phyloP scores from a whole-genome alignment of 2,888 invertebrate genomes.

The Vannuccia rotundouncinata region DNA sequence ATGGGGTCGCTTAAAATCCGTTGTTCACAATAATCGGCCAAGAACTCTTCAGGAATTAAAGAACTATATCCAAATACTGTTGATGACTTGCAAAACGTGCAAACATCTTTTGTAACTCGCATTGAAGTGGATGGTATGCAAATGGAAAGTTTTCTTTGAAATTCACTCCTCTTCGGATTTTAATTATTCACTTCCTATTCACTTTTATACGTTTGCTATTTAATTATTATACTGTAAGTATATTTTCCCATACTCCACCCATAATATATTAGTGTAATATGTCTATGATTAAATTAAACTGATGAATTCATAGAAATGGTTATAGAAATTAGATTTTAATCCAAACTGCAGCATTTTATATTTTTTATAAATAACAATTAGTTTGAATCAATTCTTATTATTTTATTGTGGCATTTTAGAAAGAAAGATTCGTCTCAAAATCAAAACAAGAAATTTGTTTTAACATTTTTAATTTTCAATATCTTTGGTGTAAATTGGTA shows the following conservation, averaged over 20 bases:
- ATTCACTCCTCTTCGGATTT: not conserved
- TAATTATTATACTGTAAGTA: not conserved
- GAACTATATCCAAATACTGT: not conserved
- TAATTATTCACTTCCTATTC: not conserved
- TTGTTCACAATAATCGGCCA: not conserved
- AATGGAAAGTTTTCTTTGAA: not conserved
- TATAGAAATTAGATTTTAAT: too few relatives aligned
- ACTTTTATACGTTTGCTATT: not conserved
- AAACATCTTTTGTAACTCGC: not conserved
- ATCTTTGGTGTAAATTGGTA: not conserved
- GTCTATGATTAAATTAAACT: too few relatives aligned
- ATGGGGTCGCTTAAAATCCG: slow-evolving; percentile 13
- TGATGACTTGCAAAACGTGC: not conserved
- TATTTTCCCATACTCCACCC: not conserved
- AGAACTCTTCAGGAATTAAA: not conserved
- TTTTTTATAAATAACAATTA: not conserved
- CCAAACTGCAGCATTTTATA: too few relatives aligned
- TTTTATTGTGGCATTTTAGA: too few relatives aligned
- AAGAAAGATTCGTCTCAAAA: too few relatives aligned
- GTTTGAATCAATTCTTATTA: too few relatives aligned
- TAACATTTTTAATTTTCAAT: not conserved
- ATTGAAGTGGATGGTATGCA: slow-evolving; percentile 16
- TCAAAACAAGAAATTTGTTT: too few relatives aligned
- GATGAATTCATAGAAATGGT: too few relatives aligned
- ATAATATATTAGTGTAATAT: slow-evolving; percentile 2